Evolutionary conservation across 1,140 invertebrate species (phyloP), one percentile per base, ranked within the genome.

Genomic region (Drosophila watanabei): DNA sequence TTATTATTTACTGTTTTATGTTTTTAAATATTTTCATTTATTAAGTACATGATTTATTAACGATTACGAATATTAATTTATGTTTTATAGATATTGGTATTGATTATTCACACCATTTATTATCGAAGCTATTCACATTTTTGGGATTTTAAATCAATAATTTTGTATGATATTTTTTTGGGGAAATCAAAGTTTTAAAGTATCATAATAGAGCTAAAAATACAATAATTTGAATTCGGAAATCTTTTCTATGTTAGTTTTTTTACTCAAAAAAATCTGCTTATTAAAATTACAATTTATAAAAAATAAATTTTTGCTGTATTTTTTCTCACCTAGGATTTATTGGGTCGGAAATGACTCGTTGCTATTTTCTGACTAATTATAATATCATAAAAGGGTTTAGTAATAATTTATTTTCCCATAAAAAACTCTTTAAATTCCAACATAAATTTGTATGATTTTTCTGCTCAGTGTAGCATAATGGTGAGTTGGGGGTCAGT

Each of bases 401-500:
- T 2, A 28, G 9, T 5, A 28, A 13, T 13, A 20, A 6, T 3
- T 16, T 30, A 16, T 49, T 16, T 49, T 6, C 5, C 8, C 7
- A 16, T 16, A 2, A 0, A n/a, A n/a, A 51, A 11, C 9, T 30
- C 4, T 30, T 5, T 5, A 6, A n/a, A 11, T 11, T 59, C 14
- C 14, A 8, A 0, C 2, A 1, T 9, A n/a, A 58, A 9, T 18
- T 0, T 28, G 9, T 14, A 5, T 9, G 1, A 6, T 24, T 24
- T 30, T 46, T 46, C 2, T 54, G 28, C 10, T 48, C 14, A 45
- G 64, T 69, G 64, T 69, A 5, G 0, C 9, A 28, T 0, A 16
- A 18, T 43, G 20, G 18, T 37, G 4, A 11, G 14, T 20, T 2
- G 14, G 52, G 35, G 75, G 64, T 56, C 30, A 45, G 57, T 51